Conservation (phyloP, 2,797 vertebrate genomes). For the Rhynchotus rufescens region DNA sequence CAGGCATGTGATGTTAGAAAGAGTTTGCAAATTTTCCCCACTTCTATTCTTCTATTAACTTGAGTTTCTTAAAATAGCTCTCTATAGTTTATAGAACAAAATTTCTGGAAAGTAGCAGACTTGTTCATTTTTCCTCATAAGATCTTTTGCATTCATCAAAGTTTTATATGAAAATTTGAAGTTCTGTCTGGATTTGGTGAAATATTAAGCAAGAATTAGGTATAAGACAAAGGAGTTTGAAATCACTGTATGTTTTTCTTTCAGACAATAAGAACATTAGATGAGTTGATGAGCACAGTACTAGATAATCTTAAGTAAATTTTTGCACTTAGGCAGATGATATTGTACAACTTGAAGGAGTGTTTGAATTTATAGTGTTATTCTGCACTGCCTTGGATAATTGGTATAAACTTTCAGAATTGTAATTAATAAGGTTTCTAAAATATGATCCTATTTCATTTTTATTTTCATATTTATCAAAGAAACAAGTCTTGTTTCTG, state of each 20-base stretch:
- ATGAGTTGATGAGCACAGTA: not conserved
- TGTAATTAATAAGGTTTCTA: not conserved
- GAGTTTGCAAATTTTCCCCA: not conserved
- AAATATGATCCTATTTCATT: not conserved
- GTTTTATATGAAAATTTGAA: not conserved
- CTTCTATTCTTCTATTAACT: not conserved
- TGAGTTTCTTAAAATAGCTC: not conserved
- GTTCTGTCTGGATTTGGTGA: not conserved
- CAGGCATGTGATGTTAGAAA: not conserved
- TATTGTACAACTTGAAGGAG: not conserved
- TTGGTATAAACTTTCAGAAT: not conserved
- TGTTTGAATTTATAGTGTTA: not conserved
- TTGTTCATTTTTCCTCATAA: not conserved
- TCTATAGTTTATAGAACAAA: not conserved
- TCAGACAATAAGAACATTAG: not conserved
- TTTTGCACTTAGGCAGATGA: not conserved
- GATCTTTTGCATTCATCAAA: not conserved
- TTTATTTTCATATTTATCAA: constrained; percentile 2
- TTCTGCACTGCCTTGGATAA: not conserved
- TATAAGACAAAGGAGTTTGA: not conserved
- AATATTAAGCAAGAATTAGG: not conserved
- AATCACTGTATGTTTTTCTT: not conserved
- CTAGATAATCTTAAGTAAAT: not conserved
- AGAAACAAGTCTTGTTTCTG: not conserved
- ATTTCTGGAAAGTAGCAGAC: fast-evolving